Evolutionary conservation across 2,888 invertebrate genomes (phyloP).

Genomic region (Rhingia rostrata): DNA sequence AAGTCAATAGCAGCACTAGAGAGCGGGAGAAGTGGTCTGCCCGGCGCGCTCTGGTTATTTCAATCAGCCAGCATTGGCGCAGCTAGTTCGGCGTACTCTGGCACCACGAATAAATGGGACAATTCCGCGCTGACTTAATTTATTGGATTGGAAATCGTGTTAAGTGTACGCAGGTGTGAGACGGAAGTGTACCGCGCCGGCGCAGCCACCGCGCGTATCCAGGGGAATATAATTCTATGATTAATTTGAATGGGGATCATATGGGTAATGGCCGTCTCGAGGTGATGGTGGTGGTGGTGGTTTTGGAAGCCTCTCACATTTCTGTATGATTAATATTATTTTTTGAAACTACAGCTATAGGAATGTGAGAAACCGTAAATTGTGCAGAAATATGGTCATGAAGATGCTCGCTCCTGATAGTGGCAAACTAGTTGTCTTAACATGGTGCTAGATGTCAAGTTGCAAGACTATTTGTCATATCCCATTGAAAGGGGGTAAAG

Average conservation of each 20-base stretch:
- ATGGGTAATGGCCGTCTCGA: constrained; percentile 12
- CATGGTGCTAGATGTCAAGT: constrained; percentile 52
- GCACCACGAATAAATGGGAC: constrained; percentile 63
- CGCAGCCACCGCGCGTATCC: neutral
- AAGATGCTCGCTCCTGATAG: constrained; percentile 36
- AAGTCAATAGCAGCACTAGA: constrained; percentile 58
- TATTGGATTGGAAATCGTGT: constrained; percentile 70
- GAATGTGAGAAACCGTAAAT: constrained; percentile 69
- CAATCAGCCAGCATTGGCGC: constrained; percentile 44
- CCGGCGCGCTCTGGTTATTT: constrained; percentile 63
- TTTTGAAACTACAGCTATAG: constrained; percentile 53
- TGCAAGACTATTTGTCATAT: constrained; percentile 60
- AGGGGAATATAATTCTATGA: constrained; percentile 64
- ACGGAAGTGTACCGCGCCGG: constrained; percentile 54
- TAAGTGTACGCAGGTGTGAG: constrained; percentile 74
- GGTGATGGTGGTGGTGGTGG: constrained; percentile 17
- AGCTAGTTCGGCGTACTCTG: no score
- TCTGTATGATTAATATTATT: constrained; percentile 63
- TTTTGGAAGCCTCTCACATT: constrained; percentile 24
- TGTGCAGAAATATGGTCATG: constrained; percentile 50
- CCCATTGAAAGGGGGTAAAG: constrained; percentile 6
- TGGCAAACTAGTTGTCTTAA: constrained; percentile 41
- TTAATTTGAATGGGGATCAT: constrained; percentile 60
- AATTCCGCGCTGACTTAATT: constrained; percentile 69
- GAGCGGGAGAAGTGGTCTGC: constrained; percentile 18